Base-by-base conservation (phyloP, 1,140 invertebrate genomes). In the Pararge aegeria region DNA sequence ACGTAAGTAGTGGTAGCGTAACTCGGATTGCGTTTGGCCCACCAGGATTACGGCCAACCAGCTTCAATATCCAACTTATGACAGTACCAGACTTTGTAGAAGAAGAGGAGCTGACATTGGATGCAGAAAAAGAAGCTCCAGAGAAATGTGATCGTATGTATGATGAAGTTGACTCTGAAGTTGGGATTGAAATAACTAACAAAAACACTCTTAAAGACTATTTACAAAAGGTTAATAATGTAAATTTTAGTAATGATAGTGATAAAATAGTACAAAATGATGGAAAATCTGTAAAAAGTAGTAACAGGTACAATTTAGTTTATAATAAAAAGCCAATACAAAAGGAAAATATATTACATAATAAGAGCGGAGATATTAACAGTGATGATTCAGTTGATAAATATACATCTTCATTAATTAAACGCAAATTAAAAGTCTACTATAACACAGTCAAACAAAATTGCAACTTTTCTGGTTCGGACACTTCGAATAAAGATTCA, bases 131-230 rank as follows among this genome's bases (percentile, higher is more conserved):
- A 12, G 30, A 10, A 12, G 4, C 3, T 7, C 24, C 34, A 13
- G 30, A 21, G 20, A 49, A 37, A 49, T 1, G 24, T 9, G 20
- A 37, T 15, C 3, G 20, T 20, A 49, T 38, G 10, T 55, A 44
- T 15, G 42, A 15, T 30, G 55, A 64, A 20, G 46, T 68, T 15
- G 74, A 78, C 50, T 72, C 78, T 3, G 60, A 65, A 55, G 27
- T 70, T 10, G 63, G 68, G 40, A 10, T 76, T 16, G 30, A 70
- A 46, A 71, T 80, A 44, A 62, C 66, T 42, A 74, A 76, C 30
- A 61, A 65, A 55, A 66, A 72, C 6, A 6, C 27, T 24, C 27
- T 74, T 7, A 65, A 62, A 21, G 46, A 54, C 18, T 34, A 50
- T 52, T 37, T 50, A 34, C n/a, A 62, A 21, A 30, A 56, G 15